Base-by-base conservation (phyloP, 2,113 vertebrate genomes). In the Megaleporinus macrocephalus region DNA sequence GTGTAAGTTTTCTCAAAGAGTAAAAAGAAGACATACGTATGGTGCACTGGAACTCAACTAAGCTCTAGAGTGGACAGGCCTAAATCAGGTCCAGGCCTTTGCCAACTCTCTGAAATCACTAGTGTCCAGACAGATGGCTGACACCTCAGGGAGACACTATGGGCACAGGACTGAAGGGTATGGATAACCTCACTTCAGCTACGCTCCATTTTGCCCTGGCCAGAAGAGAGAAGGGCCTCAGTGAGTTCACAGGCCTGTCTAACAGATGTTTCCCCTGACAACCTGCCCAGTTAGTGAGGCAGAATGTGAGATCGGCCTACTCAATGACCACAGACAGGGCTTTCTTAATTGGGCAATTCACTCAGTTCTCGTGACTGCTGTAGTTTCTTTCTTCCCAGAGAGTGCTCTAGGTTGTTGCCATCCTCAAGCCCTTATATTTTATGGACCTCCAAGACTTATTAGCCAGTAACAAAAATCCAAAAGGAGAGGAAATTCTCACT, bases 191-290 rank as follows among this genome's bases (percentile, higher is more conserved):
- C 75, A 47, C 33, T 79, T 71, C 84, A 81, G 79, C 73, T 81
- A 41, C 84, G 72, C 68, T 87, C 84, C 77, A 85, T 82, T 75
- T 78, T 16, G 78, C 85, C 86, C 82, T 84, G 78, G 76, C 79
- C 7, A 79, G 22, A n/a, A 47, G 44, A 66, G 49, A 27, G 73
- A 63, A 30, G 20, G 27, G 75, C 61, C 59, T 69, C 59, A 5
- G 81, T 87, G 86, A 89, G 85, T 85, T 87, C 89, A 88, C 76
- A 61, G 61, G 80, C 86, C 89, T 91, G 88, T 79, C n/a, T 72
- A 83, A 81, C 91, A 93, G 91, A 92, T 91, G 91, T 88, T 87
- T 84, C 71, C 84, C 85, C 12, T n/a, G 69, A 68, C 55, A 76
- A 86, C 88, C 84, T 68, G 74, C 73, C 62, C 83, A 61, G 62